Percentiles rank a stretch among this genome's conserved stretches.
Evolutionary conservation across 2,797 vertebrate species (phyloP).

Genomic region (Sebastes melanostomus): DNA sequence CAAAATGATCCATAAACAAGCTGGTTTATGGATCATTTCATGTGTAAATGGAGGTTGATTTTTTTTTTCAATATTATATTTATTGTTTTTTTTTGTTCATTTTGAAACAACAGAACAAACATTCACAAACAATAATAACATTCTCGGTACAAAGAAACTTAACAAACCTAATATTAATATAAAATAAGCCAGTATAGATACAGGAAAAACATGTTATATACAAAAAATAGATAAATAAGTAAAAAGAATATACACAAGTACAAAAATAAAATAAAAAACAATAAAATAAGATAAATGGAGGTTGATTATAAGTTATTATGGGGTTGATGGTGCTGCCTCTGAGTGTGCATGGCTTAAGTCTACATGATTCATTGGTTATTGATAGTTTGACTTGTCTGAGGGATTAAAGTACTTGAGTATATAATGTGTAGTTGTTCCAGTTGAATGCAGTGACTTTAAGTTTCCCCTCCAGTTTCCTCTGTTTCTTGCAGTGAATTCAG

Average conservation of each 20-base stretch:
- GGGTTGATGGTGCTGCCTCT: background rate
- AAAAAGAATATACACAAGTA: too few species aligned
- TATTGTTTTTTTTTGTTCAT: too few species aligned
- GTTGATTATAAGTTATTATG: background rate
- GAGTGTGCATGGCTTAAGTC: background rate
- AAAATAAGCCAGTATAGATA: too few species aligned
- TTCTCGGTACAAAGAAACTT: too few species aligned
- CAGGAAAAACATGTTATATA: too few species aligned
- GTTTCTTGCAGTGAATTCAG: conserved; percentile 13
- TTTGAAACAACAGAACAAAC: too few species aligned
- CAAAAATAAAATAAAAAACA: too few species aligned
- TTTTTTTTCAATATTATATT: too few species aligned
- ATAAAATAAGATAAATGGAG: background rate
- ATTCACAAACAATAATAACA: too few species aligned
- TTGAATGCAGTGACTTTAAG: conserved; percentile 4
- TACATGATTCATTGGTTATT: conserved; percentile 23
- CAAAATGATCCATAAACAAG: background rate
- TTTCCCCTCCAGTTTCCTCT: background rate
- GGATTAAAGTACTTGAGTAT: conserved; percentile 7
- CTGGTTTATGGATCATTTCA: background rate
- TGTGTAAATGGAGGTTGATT: background rate
- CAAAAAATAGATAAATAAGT: too few species aligned
- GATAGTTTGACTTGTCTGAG: conserved; percentile 30
- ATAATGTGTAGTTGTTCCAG: background rate
- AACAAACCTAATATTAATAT: too few species aligned